Conservation (phyloP, 1,140 invertebrate species). For the Lasioglossum albipes region DNA sequence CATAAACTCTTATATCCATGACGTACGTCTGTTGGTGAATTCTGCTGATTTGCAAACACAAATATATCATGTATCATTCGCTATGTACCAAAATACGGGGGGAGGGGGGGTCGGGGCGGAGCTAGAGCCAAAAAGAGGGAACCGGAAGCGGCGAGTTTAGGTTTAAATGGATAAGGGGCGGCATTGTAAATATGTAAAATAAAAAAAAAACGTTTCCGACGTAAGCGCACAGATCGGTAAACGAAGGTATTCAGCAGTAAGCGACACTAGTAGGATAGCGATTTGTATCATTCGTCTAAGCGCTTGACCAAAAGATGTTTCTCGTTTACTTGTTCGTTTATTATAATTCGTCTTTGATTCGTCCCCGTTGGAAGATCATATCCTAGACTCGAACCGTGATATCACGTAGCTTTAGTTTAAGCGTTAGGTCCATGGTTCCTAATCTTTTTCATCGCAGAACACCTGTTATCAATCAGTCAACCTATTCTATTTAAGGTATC, state of each 20-base stretch:
- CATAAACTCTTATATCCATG: neutral
- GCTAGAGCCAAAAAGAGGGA: neutral
- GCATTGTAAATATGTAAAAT: constrained; percentile 45
- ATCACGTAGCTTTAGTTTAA: constrained; percentile 27
- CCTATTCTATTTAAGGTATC: neutral
- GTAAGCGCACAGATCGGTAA: constrained; percentile 48
- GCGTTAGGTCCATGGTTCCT: constrained; percentile 36
- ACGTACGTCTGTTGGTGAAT: constrained; percentile 1
- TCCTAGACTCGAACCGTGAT: constrained; percentile 19
- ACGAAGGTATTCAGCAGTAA: constrained; percentile 35
- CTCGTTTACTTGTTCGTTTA: constrained; percentile 14
- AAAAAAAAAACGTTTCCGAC: constrained; percentile 36
- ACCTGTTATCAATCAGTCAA: constrained; percentile 3
- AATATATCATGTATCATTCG: neutral
- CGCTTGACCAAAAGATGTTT: constrained; percentile 46
- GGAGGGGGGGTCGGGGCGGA: no score
- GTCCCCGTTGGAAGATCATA: neutral
- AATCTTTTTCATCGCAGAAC: constrained; percentile 32
- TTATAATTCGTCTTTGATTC: neutral
- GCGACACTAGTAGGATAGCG: constrained; percentile 39
- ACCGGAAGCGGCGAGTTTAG: neutral
- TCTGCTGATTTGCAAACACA: constrained; percentile 8
- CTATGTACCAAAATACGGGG: neutral
- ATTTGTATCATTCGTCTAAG: constrained; percentile 48
- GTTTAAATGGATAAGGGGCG: neutral